These are phyloP conservation scores for Phrynocephalus versicolor DNA, from an alignment of 2,113 vertebrate genomes.

Conservation along the genomic window DNA sequence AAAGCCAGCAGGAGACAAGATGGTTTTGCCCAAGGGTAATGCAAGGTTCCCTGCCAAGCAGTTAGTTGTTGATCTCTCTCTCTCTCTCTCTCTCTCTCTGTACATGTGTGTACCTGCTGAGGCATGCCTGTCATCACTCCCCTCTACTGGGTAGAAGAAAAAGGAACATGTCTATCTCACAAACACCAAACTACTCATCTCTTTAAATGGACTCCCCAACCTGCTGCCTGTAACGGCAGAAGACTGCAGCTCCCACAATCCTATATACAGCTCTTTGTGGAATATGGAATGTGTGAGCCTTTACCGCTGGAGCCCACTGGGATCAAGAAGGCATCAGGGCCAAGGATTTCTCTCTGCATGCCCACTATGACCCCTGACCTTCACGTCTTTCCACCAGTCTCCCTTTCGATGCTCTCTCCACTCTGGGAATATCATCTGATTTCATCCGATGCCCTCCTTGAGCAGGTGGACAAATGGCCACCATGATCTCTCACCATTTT, in stretches of 20 bases:
- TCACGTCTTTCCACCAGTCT: no score
- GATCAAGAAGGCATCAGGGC: neutral
- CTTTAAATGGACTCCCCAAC: neutral
- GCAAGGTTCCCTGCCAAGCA: rapidly evolving
- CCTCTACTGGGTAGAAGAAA: conserved; percentile 9
- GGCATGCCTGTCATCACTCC: neutral
- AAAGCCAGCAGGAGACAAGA: neutral
- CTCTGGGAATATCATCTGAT: no score
- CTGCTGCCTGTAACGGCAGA: neutral
- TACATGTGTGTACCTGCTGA: neutral
- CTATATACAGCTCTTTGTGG: neutral
- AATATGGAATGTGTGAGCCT: neutral
- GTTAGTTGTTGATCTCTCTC: neutral
- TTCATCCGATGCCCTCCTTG: no score
- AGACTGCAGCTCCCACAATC: neutral
- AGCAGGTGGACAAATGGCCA: no score
- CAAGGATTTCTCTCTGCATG: no score
- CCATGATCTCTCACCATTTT: no score
- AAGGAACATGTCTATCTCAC: neutral
- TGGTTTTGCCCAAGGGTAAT: neutral
- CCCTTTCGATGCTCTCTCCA: no score
- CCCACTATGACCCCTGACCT: no score
- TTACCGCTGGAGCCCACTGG: neutral
- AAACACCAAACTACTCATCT: neutral
- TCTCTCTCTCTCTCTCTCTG: neutral